Conservation (phyloP, 1,140 invertebrate species). For the Sesamia nonagrioides region DNA sequence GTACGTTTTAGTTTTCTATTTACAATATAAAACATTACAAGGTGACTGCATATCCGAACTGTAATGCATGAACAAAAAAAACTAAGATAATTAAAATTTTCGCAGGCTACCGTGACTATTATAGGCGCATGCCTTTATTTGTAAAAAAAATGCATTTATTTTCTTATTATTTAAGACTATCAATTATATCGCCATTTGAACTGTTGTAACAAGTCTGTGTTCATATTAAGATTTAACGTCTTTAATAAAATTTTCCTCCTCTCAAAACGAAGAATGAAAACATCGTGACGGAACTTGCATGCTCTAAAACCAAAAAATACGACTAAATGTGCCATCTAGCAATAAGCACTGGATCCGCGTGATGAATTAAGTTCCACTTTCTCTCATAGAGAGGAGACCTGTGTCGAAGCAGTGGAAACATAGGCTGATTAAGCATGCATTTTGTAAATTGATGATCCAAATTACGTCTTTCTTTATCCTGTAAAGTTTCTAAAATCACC, state of each 20-base stretch:
- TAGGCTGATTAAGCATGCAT: neutral
- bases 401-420: too few species aligned
- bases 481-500: neutral
- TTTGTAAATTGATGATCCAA: neutral
- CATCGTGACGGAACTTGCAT: too few species aligned
- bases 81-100: too few species aligned
- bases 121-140: neutral
- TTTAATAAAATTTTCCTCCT: neutral
- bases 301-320: too few species aligned
- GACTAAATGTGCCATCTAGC: too few species aligned
- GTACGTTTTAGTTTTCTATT: neutral
- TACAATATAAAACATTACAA: neutral
- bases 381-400: too few species aligned
- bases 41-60: neutral
- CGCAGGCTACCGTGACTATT: neutral
- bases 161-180: slow-evolving; percentile 41
- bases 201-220: neutral
- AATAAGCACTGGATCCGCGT: too few species aligned
- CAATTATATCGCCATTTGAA: slow-evolving; percentile 4
- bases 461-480: neutral
- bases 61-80: neutral
- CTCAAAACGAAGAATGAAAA: too few species aligned
- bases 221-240: neutral
- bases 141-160: neutral
- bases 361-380: too few species aligned